Percentiles rank a stretch among this genome's conserved stretches.
Conservation (phyloP, 2,113 vertebrate species). For the Turdus rufiventris region DNA sequence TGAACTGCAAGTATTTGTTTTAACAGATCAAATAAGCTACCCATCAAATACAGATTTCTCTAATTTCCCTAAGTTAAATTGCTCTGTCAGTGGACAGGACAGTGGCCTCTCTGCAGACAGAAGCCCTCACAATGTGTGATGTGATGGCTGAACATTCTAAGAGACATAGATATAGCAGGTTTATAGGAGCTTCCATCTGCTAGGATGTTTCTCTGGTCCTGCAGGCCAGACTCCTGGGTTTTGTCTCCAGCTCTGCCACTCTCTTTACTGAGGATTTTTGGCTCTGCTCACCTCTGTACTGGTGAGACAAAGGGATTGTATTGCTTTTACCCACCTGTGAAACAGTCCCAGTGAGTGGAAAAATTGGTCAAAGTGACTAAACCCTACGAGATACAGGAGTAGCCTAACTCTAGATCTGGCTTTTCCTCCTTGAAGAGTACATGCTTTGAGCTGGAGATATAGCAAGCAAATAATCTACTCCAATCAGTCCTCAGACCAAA, state of each 20-base stretch:
- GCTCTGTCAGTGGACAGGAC: not conserved
- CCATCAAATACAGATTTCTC: not conserved
- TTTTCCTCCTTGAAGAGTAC: not conserved
- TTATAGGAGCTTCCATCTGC: rapidly evolving
- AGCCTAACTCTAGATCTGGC: not conserved
- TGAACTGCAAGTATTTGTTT: not conserved
- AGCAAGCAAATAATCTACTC: not conserved
- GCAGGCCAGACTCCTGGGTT: not conserved
- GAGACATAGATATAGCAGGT: not conserved
- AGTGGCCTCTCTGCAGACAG: not conserved
- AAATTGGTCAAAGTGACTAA: not conserved
- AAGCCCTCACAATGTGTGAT: rapidly evolving
- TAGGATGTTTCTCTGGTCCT: not conserved
- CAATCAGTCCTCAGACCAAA: not conserved
- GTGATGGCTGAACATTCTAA: not conserved
- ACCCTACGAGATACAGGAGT: not conserved
- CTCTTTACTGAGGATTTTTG: not conserved
- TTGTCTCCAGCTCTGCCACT: not conserved
- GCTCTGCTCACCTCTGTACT: not conserved
- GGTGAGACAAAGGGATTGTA: not conserved
- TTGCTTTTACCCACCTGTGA: not conserved
- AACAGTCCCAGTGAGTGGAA: not conserved
- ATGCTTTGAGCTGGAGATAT: not conserved
- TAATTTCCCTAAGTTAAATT: not conserved
- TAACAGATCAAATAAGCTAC: not conserved